phyloP scores from a whole-genome alignment of 2,888 invertebrate genomes.

The Himalopsyche kuldschensis region DNA sequence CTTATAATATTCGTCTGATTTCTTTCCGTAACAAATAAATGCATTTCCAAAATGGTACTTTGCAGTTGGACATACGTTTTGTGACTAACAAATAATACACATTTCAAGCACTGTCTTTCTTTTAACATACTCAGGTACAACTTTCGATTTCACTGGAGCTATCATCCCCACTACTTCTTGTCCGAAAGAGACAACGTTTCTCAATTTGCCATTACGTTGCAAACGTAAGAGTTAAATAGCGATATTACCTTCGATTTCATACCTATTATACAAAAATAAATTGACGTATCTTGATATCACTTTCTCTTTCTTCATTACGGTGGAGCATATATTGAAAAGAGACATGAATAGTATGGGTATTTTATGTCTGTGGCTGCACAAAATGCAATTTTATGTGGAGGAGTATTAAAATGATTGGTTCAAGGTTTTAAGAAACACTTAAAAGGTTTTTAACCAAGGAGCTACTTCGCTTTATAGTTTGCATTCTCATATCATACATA shows the following conservation, averaged over 20 bases:
- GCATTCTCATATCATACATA: background rate
- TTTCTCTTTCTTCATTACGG: background rate
- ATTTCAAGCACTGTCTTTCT: slow-evolving; percentile 20
- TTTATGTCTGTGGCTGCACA: background rate
- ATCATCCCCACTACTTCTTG: slow-evolving; percentile 4
- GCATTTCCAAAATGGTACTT: no score
- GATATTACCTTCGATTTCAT: background rate
- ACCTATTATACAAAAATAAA: background rate
- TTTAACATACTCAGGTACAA: slow-evolving; percentile 20
- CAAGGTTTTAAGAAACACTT: background rate
- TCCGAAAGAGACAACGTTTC: background rate
- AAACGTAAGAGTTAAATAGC: slow-evolving; percentile 4
- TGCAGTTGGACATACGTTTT: no score
- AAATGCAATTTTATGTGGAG: background rate
- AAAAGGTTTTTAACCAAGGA: background rate
- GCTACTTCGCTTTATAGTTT: background rate
- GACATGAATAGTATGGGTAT: background rate
- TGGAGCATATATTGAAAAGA: background rate
- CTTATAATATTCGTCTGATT: no score
- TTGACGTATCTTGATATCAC: background rate
- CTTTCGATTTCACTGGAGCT: slow-evolving; percentile 32
- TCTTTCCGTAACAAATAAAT: no score
- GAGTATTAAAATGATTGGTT: background rate
- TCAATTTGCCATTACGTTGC: background rate
- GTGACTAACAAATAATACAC: background rate